These are phyloP conservation scores for Idaea straminata DNA, from an alignment of 2,888 invertebrate species.

Conservation along the genomic window DNA sequence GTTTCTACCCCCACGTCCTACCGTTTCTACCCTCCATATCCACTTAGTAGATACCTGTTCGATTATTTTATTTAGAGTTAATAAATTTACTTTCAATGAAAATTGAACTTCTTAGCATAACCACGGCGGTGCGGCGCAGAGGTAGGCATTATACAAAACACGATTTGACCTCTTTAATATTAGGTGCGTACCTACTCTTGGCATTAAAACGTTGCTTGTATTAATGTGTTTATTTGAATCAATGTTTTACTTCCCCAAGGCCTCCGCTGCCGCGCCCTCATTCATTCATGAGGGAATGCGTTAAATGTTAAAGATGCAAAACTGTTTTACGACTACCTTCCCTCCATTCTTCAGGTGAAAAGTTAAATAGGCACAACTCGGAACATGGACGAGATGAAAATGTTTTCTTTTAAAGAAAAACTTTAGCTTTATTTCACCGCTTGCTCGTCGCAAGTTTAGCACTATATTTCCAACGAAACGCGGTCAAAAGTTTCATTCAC, in stretches of 20 bases:
- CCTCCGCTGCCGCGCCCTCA: constrained; percentile 2
- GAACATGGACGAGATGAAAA: background rate
- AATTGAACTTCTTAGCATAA: too few relatives aligned
- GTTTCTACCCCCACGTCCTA: too few relatives aligned
- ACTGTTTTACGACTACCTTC: constrained; percentile 13
- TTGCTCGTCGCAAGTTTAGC: constrained; percentile 3
- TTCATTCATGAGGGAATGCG: constrained; percentile 14
- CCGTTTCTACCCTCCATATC: too few relatives aligned
- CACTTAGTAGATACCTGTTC: too few relatives aligned
- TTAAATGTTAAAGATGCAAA: constrained; percentile 8
- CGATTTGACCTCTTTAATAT: background rate
- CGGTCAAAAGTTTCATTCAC: background rate
- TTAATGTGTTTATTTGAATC: constrained; percentile 8
- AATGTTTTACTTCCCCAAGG: background rate
- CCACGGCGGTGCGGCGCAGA: too few relatives aligned
- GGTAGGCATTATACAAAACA: too few relatives aligned
- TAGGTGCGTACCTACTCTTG: background rate
- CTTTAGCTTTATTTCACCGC: background rate
- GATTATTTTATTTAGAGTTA: too few relatives aligned
- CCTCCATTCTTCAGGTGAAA: constrained; percentile 4
- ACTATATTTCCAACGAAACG: constrained; percentile 5
- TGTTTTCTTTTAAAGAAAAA: background rate
- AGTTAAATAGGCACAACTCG: constrained; percentile 4
- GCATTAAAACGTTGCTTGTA: background rate
- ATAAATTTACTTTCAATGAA: too few relatives aligned